Base-by-base conservation (phyloP, 92 coral and sea anemone species). In the Epizoanthus illoricatus region DNA sequence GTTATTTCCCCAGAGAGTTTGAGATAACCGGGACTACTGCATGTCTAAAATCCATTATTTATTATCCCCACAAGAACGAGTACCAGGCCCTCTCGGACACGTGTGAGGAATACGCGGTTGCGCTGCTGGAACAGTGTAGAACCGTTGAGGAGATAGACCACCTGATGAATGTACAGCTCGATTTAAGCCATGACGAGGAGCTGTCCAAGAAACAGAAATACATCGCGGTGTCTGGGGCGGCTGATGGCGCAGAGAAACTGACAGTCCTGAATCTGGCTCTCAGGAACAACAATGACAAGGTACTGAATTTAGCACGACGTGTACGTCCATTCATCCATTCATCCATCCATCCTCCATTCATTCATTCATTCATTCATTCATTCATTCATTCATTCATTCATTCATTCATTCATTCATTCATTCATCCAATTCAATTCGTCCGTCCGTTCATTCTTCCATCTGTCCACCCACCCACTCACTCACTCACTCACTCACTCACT, bases 231-330 rank as follows among this genome's bases (percentile, higher is more conserved):
- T 64, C 81, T 59, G 80, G 69, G 43, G 71, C 4, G 20, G 81
- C 70, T 28, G 71, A 79, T 60, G 87, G 47, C 7, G 88, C 90
- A 2, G 83, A 74, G 55, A 89, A 87, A 11, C 81, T 90, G 68
- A 64, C 87, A 17, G 86, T 90, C 40, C 84, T 90, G 9, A 87
- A 90, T 72, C 47, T 84, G 75, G 93, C 90, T 75, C 58, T 87
- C n/a, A 80, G 86, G 71, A 88, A 85, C 47, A 84, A 80, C 55
- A 90, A 90, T 62, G 90, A 86, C 71, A 83, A 87, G 88, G 93
- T 87, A 80, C 47, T 9, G 40, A 33, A 66, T 12, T 40, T 0
- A 24, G 17, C 12, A 66, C 41, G 20, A 66, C 41, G 7, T 4
- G 41, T 23, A 12, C 68, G 33, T 63, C 2, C 68, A 5, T 49